These are phyloP conservation scores for Dendrocincla tyrannina DNA, from an alignment of 2,797 vertebrate species.

Conservation along the genomic window DNA sequence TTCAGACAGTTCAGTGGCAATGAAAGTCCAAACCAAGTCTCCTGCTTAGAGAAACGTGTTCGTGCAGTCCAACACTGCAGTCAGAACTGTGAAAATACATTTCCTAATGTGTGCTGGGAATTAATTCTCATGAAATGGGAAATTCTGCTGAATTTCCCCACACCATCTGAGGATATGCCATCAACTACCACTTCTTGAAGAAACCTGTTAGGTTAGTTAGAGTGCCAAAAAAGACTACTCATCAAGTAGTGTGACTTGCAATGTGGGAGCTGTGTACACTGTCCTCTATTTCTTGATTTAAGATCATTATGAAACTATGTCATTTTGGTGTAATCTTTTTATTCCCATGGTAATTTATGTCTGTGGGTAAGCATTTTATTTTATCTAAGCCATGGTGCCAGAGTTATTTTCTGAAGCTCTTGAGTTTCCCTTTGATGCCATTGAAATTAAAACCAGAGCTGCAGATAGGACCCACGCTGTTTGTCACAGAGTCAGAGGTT, in stretches of 20 bases:
- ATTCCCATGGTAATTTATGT: constrained; percentile 75
- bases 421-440: constrained; percentile 76
- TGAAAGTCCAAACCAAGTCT: background rate
- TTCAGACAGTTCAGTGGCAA: background rate
- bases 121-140: constrained; percentile 1
- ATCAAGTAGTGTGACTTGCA: constrained; percentile 7
- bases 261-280: background rate
- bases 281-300: constrained; percentile 67
- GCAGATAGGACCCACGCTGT: constrained; percentile 65
- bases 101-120: background rate
- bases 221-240: constrained; percentile 36
- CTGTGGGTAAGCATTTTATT: constrained; percentile 77
- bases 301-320: constrained; percentile 71
- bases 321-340: constrained; percentile 71
- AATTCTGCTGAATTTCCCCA: background rate
- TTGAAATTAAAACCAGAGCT: constrained; percentile 73
- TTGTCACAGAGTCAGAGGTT: constrained; percentile 74
- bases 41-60: background rate
- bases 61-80: background rate
- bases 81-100: constrained; percentile 21
- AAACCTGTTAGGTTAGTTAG: constrained; percentile 44
- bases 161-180: background rate
- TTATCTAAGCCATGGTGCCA: constrained; percentile 73
- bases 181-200: background rate
- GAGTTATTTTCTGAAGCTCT: constrained; percentile 71